These are phyloP conservation scores for Zaprionus davidi DNA, from an alignment of 1,140 invertebrate genomes.

Conservation along the genomic window DNA sequence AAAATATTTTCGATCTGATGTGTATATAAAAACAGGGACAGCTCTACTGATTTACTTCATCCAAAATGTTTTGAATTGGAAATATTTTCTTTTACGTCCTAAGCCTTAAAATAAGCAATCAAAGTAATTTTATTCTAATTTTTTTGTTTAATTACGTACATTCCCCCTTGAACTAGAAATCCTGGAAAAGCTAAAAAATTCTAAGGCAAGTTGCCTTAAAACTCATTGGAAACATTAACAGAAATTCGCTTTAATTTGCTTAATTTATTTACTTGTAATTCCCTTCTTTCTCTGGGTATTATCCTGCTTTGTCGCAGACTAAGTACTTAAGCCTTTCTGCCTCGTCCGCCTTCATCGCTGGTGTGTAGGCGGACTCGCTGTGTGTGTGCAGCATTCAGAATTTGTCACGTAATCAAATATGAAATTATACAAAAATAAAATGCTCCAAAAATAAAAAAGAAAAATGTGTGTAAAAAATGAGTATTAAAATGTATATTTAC, in stretches of 20 bases:
- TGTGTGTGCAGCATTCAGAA: constrained; percentile 39
- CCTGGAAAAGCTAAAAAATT: background rate
- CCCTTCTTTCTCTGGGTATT: background rate
- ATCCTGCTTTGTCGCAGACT: background rate
- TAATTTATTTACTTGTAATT: background rate
- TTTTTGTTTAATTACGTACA: too few species aligned
- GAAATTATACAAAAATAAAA: constrained; percentile 61
- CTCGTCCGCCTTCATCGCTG: background rate
- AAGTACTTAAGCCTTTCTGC: constrained; percentile 4
- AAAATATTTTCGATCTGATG: too few species aligned
- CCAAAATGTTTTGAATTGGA: too few species aligned
- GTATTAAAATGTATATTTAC: constrained; percentile 59
- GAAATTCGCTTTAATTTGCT: background rate
- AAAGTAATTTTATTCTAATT: too few species aligned
- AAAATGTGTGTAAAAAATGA: constrained; percentile 36
- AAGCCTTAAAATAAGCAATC: too few species aligned
- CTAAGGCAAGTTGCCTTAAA: background rate
- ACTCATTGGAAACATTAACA: background rate
- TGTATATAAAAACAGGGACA: too few species aligned
- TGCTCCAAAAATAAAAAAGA: constrained; percentile 35
- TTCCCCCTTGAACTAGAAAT: too few species aligned
- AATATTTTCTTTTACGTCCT: too few species aligned
- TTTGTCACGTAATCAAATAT: constrained; percentile 68
- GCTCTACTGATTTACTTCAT: too few species aligned
- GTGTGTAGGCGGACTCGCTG: background rate